These are phyloP conservation scores for Mallotus villosus DNA, from an alignment of 2,797 vertebrate species.

Conservation along the genomic window DNA sequence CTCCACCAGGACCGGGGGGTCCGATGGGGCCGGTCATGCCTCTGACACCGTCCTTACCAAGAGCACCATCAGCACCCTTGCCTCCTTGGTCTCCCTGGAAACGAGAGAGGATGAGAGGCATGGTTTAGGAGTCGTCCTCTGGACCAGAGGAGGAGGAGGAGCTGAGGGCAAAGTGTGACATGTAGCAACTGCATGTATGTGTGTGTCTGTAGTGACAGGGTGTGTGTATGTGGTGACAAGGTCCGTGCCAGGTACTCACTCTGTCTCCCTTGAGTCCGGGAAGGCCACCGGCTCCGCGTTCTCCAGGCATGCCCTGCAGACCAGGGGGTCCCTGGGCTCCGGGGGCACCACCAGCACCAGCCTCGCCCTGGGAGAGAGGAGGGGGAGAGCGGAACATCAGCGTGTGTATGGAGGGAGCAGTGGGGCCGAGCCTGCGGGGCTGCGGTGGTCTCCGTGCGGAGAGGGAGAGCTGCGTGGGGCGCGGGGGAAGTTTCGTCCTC, in stretches of 20 bases:
- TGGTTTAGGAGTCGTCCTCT: not conserved
- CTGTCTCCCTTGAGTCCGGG: constrained; percentile 95
- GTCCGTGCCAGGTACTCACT: constrained; percentile 73
- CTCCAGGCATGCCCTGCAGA: constrained; percentile 98
- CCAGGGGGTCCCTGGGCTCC: constrained; percentile 91
- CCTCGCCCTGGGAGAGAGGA: constrained; percentile 80
- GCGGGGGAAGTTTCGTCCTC: not conserved
- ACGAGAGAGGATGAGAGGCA: not conserved
- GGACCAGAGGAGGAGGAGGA: not conserved
- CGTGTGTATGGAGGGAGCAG: not conserved
- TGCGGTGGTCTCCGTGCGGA: not conserved
- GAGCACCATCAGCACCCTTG: constrained; percentile 88
- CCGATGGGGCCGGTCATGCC: constrained; percentile 96
- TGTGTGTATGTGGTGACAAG: not conserved
- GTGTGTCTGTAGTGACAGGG: not conserved
- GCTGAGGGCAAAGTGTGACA: not conserved
- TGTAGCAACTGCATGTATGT: not conserved
- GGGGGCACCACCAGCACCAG: constrained; percentile 84
- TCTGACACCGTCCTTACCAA: constrained; percentile 91
- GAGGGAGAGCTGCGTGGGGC: too few species aligned
- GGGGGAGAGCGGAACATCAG: not conserved
- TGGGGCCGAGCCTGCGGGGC: too few species aligned
- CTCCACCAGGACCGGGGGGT: constrained; percentile 89
- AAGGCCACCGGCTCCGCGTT: constrained; percentile 91
- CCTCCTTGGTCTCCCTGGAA: constrained; percentile 88